Base-by-base conservation (phyloP, 2,888 invertebrate genomes). In the Glaucopsyche alexis region DNA sequence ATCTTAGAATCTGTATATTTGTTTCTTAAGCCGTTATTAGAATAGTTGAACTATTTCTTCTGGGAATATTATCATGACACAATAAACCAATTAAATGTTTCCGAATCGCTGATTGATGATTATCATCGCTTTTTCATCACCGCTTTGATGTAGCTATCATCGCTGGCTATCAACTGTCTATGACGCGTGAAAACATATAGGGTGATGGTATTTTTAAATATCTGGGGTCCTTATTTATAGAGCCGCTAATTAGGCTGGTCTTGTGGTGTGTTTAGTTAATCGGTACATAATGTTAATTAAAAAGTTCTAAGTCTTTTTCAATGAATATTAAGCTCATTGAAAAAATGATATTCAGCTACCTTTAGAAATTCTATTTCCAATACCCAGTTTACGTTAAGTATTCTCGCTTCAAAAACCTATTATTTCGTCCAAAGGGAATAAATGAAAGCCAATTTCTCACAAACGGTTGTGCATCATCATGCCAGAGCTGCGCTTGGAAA, bases 31-130 rank as follows among this genome's bases (percentile, higher is more conserved):
- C 29, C 14, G 49, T 13, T 49, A 67, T 67, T 47, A 69, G 29
- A 69, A 49, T 67, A 42, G 45, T 19, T 45, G n/a, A n/a, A n/a
- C 9, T 42, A 11, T 45, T 16, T n/a, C 45, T 45, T 67, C n/a
- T 67, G 67, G 16, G 67, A 67, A 67, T 38, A 29, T 7, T 13
- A 29, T 60, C 60, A 38, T 65, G 40, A 38, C 65, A 67, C 67
- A 42, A 67, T 42, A 9, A 67, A 42, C 42, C 67, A 67, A 67
- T 67, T 67, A 45, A 60, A 11, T 19, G 60, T 67, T 45, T 67
- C 45, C n/a, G 40, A 66, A 66, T 3, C 6, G 66, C 14, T 40
- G 66, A n/a, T 42, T 60, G 55, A 29, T 29, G 55, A 29, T 38
- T 13, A 60, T 29, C 29, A 38, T 38, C 60, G 11, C 4, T 1